Evolutionary conservation across 2,888 invertebrate species (phyloP).

Genomic region (Acanthacorydalis orientalis): DNA sequence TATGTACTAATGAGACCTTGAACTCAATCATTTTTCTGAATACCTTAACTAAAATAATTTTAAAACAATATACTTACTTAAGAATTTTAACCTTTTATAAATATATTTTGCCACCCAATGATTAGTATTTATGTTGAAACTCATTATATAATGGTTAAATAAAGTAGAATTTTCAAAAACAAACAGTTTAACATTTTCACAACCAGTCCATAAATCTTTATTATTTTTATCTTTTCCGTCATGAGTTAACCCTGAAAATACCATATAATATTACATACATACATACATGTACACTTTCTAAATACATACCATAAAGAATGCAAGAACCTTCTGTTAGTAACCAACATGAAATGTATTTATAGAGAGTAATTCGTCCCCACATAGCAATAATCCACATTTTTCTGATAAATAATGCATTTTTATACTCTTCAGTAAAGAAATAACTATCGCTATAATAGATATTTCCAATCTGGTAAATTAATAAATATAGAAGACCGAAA

Average conservation of each 20-base stretch:
- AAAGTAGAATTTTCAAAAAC: conserved; percentile 69
- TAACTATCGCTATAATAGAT: conserved; percentile 54
- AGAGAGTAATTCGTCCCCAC: conserved; percentile 73
- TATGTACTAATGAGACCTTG: no score
- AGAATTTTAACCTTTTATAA: conserved; percentile 82
- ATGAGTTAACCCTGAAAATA: conserved; percentile 61
- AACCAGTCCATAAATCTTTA: conserved; percentile 65
- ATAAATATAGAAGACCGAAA: conserved; percentile 55
- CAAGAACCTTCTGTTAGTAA: conserved; percentile 70
- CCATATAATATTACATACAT: conserved; percentile 11
- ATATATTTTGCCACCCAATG: conserved; percentile 86
- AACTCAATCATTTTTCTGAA: neutral
- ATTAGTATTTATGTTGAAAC: conserved; percentile 94
- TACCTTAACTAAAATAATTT: neutral
- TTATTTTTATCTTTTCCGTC: conserved; percentile 54
- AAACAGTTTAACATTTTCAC: conserved; percentile 71
- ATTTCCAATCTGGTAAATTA: conserved; percentile 56
- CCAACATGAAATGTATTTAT: conserved; percentile 92
- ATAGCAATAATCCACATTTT: conserved; percentile 52
- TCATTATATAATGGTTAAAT: conserved; percentile 73
- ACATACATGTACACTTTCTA: conserved; percentile 15
- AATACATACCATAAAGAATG: conserved; percentile 35
- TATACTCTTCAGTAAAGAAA: conserved; percentile 46
- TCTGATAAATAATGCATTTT: conserved; percentile 32
- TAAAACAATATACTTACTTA: conserved; percentile 26